Conservation (phyloP, 37 sponge, comb jelly and placozoan genomes). For the Amphimedon queenslandica region DNA sequence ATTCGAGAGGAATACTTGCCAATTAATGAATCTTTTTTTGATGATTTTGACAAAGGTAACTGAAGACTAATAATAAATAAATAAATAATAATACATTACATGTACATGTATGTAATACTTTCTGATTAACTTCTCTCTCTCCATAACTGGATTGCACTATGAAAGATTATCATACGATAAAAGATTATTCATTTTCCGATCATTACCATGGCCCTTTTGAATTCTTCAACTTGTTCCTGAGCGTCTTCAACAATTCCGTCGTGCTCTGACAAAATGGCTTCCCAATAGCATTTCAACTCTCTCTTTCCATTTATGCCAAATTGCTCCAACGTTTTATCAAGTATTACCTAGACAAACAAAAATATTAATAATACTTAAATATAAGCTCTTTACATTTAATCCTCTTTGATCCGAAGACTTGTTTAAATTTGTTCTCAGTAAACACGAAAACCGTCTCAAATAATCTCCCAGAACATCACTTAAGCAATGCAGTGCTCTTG, state of each 20-base stretch:
- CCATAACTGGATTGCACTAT: too few relatives aligned
- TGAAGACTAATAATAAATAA: too few relatives aligned
- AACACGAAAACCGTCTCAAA: conserved; percentile 25
- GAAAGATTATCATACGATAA: too few relatives aligned
- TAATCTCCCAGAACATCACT: conserved; percentile 53
- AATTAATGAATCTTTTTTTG: too few relatives aligned
- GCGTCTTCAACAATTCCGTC: background rate
- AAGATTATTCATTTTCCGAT: too few relatives aligned
- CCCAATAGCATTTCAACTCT: background rate
- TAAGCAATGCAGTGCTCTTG: conserved; percentile 38
- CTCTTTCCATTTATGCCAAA: background rate
- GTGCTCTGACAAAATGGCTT: background rate
- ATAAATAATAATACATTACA: too few relatives aligned
- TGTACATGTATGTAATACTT: too few relatives aligned
- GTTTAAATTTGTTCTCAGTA: conserved; percentile 5
- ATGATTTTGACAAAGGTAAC: too few relatives aligned
- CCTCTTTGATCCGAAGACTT: background rate
- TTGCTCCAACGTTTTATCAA: background rate
- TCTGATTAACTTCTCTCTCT: too few relatives aligned
- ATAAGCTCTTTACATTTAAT: background rate
- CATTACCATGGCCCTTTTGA: background rate
- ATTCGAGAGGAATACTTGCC: too few relatives aligned
- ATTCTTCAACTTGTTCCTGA: background rate
- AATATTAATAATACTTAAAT: background rate
- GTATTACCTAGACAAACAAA: background rate